Conservation (phyloP, 2,113 vertebrate genomes). For the Rhynchomys soricoides region DNA sequence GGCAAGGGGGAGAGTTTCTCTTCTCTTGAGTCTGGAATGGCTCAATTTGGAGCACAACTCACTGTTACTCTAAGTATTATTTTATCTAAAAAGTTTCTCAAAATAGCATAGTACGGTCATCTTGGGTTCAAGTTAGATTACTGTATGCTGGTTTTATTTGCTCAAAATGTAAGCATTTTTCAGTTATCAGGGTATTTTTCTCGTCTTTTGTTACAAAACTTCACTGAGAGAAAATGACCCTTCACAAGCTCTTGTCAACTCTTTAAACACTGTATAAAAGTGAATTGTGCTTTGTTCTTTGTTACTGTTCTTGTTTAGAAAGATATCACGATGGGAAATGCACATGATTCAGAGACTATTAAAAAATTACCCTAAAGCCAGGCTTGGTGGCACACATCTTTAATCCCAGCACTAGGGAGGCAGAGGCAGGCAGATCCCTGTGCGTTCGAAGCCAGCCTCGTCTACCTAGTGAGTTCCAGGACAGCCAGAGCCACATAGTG, state of each 20-base stretch:
- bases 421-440: neutral
- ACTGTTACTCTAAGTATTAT: neutral
- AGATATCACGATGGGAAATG: conserved; percentile 27
- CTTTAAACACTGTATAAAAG: neutral
- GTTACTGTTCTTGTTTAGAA: neutral
- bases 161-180: conserved; percentile 45
- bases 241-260: neutral
- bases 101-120: neutral
- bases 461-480: neutral
- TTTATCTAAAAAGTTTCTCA: neutral
- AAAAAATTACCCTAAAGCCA: neutral
- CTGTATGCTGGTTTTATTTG: neutral
- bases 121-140: conserved; percentile 3
- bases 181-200: neutral
- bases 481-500: neutral
- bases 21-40: neutral
- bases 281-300: neutral
- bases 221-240: neutral
- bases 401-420: neutral
- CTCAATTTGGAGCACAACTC: neutral
- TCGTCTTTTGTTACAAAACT: conserved; percentile 40
- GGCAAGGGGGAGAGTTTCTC: neutral
- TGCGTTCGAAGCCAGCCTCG: neutral
- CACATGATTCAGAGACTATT: neutral
- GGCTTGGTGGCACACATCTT: neutral